These are phyloP conservation scores for Caenorhabditis doughertyi DNA, from an alignment of 2,888 invertebrate species.

Conservation along the genomic window DNA sequence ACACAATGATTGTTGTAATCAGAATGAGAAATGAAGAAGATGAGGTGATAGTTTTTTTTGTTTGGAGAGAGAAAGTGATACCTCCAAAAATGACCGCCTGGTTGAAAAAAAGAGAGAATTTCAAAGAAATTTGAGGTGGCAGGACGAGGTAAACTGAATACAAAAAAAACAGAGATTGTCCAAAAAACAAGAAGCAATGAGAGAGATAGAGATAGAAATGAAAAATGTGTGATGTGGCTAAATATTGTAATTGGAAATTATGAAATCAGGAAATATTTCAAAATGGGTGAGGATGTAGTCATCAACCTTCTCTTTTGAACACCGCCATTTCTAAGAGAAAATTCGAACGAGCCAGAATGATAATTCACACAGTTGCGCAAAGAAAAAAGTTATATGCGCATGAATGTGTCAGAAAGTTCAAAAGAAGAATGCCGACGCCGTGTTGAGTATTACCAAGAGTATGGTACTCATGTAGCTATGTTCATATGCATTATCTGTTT, in stretches of 20 bases:
- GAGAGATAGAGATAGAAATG: neutral
- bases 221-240: neutral
- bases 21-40: constrained; percentile 14
- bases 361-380: too few species aligned
- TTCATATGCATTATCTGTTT: too few species aligned
- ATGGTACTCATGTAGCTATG: too few species aligned
- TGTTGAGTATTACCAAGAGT: neutral
- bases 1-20: constrained; percentile 56
- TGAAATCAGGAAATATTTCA: too few species aligned
- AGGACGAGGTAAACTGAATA: constrained; percentile 33
- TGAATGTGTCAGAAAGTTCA: neutral
- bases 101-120: constrained; percentile 43
- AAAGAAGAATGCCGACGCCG: neutral
- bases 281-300: too few species aligned
- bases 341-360: too few species aligned
- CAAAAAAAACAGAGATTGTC: neutral
- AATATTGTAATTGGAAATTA: neutral
- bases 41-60: neutral
- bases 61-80: neutral
- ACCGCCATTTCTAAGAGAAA: too few species aligned
- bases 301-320: too few species aligned
- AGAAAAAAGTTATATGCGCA: too few species aligned
- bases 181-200: neutral
- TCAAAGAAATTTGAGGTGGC: constrained; percentile 43
- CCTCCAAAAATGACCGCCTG: constrained; percentile 40